Evolutionary conservation across 1,140 invertebrate species (phyloP), one percentile per base, ranked within the genome.

Genomic region (Cyclargus thomasi): DNA sequence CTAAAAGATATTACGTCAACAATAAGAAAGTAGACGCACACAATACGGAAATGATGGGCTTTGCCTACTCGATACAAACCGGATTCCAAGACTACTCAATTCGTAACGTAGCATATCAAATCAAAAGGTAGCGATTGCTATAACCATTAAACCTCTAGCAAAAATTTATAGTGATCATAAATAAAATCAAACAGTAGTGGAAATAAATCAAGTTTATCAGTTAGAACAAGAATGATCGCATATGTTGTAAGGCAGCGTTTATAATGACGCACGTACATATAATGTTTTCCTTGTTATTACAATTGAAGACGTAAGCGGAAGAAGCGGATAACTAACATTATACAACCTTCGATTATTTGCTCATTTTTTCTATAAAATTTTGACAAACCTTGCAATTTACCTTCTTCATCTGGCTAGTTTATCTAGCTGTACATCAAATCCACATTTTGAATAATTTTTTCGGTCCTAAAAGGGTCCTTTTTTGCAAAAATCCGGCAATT

Each of bases 191-290:
- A 47, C 8, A 47, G 39, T 47, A 47, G 39, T 47, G 14, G 39
- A 47, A 47, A 47, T 47, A 47, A 47, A 47, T 47, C 39, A 47
- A 47, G 39, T 47, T 47, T 47, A 47, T 47, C 39, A 47, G 39
- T 47, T 47, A 16, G 14, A 47, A 47, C 39, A 47, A 47, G 39
- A 47, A 47, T 47, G 39, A 47, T 47, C 39, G 14, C 39, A 47
- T 8, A 16, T 47, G 39, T 14, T 47, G 14, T 47, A 47, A 47
- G 39, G 39, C 3, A 14, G 10, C 39, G 39, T 47, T 16, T 11
- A 16, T 47, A 47, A 14, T 8, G 39, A 47, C 29, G 29, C 5
- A 29, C 29, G 29, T 29, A 29, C 29, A 7, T 6, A 5, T 29
- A 29, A n/a, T n/a, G n/a, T n/a, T n/a, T n/a, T n/a, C n/a, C n/a